Evolutionary conservation across 2,888 invertebrate genomes (phyloP).

Genomic region (Dione vanillae): DNA sequence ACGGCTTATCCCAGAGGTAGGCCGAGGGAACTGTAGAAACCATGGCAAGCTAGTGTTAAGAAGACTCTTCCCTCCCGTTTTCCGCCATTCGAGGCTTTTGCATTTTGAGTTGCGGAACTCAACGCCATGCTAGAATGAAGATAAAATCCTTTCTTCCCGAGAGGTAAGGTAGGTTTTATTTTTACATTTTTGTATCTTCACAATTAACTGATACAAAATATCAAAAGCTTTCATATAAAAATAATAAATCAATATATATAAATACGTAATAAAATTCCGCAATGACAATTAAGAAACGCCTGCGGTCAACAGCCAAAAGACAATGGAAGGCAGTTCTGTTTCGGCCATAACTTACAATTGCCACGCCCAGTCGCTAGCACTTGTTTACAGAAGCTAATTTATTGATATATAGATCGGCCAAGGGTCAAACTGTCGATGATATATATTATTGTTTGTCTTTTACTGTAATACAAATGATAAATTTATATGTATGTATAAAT

Average conservation of each 20-base stretch:
- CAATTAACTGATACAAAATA: not conserved
- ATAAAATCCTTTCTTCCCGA: too few relatives aligned
- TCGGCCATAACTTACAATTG: constrained; percentile 38
- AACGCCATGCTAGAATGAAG: too few relatives aligned
- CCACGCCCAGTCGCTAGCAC: constrained; percentile 37
- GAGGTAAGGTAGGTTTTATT: too few relatives aligned
- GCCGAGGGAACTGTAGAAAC: too few relatives aligned
- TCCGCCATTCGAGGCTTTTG: too few relatives aligned
- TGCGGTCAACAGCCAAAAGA: constrained; percentile 43
- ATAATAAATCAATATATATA: constrained; percentile 11
- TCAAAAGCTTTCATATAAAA: not conserved
- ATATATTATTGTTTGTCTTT: not conserved
- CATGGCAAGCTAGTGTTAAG: too few relatives aligned
- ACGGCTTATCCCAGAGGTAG: too few relatives aligned
- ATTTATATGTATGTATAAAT: too few relatives aligned
- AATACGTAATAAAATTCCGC: constrained; percentile 1
- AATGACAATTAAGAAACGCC: constrained; percentile 34
- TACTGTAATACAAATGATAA: too few relatives aligned
- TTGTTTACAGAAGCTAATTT: constrained; percentile 25
- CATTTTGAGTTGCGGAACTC: too few relatives aligned
- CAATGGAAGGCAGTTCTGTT: constrained; percentile 40
- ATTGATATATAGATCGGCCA: constrained; percentile 6
- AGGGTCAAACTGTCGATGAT: not conserved
- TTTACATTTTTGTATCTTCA: too few relatives aligned
- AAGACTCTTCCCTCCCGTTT: too few relatives aligned